A percentile compares a stretch with the other conserved stretches of the same genome.
These are phyloP conservation scores for Bos javanicus DNA, from an alignment of 2,113 vertebrate species.

Conservation along the genomic window DNA sequence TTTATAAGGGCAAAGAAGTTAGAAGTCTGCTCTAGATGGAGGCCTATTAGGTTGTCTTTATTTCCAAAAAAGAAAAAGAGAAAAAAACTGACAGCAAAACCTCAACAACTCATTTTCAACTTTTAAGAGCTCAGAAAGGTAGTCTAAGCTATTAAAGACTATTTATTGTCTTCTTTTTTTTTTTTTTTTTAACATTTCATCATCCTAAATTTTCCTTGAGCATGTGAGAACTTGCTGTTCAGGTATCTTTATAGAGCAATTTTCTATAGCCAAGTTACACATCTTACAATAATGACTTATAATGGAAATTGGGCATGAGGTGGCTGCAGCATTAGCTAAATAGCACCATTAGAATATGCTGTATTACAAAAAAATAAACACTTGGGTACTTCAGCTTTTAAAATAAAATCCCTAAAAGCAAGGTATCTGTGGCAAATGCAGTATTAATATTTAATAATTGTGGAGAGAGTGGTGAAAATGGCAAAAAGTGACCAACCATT, in stretches of 20 bases:
- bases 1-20: conserved; percentile 59
- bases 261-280: conserved; percentile 65
- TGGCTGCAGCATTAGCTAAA: conserved; percentile 51
- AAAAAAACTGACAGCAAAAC: neutral
- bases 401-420: conserved; percentile 66
- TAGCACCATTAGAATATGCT: conserved; percentile 64
- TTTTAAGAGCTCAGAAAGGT: conserved; percentile 50
- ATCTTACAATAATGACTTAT: conserved; percentile 68
- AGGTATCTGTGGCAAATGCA: conserved; percentile 26
- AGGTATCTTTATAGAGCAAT: conserved; percentile 61
- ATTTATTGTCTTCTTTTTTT: conserved; percentile 36
- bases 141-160: conserved; percentile 45
- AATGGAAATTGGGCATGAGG: conserved; percentile 53
- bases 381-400: conserved; percentile 50
- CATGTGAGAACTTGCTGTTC: conserved; percentile 53
- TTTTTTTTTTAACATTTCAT: conserved; percentile 39
- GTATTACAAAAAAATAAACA: conserved; percentile 60
- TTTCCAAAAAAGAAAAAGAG: conserved; percentile 33
- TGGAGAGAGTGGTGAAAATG: conserved; percentile 36
- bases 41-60: conserved; percentile 47
- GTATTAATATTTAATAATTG: conserved; percentile 69
- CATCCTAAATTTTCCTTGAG: conserved; percentile 49
- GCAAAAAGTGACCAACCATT: conserved; percentile 42
- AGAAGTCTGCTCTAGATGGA: conserved; percentile 24
- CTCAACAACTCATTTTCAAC: conserved; percentile 51